phyloP scores from a whole-genome alignment of 2,888 invertebrate genomes.

The Aporophyla lueneburgensis region DNA sequence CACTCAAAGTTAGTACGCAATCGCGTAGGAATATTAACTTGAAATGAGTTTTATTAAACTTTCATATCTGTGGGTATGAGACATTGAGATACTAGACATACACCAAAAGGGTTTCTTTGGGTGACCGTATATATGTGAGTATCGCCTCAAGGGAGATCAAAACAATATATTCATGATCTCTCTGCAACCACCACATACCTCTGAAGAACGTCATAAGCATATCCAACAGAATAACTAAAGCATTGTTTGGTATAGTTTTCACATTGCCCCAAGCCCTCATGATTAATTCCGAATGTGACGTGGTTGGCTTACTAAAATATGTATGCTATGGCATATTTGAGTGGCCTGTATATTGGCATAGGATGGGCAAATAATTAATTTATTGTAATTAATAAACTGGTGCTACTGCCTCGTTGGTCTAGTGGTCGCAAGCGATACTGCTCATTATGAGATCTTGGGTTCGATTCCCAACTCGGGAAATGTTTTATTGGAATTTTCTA shows the following conservation, averaged over 20 bases:
- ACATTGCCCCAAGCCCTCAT: conserved; percentile 44
- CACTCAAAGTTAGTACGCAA: too few relatives aligned
- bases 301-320: conserved; percentile 56
- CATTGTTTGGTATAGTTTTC: conserved; percentile 44
- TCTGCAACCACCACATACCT: conserved; percentile 9
- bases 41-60: not conserved
- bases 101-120: not conserved
- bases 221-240: conserved; percentile 39
- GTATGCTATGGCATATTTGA: conserved; percentile 43
- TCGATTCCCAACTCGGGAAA: too few relatives aligned
- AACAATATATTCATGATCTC: conserved; percentile 6
- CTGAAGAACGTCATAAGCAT: not conserved
- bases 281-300: conserved; percentile 56
- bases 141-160: not conserved
- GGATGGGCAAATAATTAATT: conserved; percentile 43
- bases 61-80: too few relatives aligned
- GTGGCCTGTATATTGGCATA: conserved; percentile 29
- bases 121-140: not conserved
- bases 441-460: too few relatives aligned
- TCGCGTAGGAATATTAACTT: not conserved
- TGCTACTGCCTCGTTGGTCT: too few relatives aligned
- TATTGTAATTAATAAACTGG: conserved; percentile 18
- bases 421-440: too few relatives aligned
- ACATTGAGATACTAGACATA: too few relatives aligned
- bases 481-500: too few relatives aligned